phyloP scores from a whole-genome alignment of 2,888 invertebrate genomes.

The Orthonevra nobilis region DNA sequence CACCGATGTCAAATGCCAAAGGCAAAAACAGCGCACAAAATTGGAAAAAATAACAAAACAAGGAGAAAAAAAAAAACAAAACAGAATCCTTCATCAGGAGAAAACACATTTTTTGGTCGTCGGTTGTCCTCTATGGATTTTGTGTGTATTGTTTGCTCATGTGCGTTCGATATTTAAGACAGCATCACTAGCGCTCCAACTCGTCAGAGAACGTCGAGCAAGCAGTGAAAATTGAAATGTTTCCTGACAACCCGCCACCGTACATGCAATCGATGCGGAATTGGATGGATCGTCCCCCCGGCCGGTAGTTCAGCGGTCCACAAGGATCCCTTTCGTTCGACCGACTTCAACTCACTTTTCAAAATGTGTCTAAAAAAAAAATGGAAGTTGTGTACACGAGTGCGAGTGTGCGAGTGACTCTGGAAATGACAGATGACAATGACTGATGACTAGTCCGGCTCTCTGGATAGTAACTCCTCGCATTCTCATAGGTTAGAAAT shows the following conservation, averaged over 20 bases:
- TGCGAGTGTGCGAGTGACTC: slow-evolving; percentile 37
- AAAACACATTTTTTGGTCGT: slow-evolving; percentile 42
- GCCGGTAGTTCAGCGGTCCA: slow-evolving; percentile 27
- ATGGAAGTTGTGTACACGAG: slow-evolving; percentile 17
- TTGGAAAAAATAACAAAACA: slow-evolving; percentile 23
- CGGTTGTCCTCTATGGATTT: slow-evolving; percentile 66
- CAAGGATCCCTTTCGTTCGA: slow-evolving; percentile 3
- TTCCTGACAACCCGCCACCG: slow-evolving; percentile 61
- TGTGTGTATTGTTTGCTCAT: slow-evolving; percentile 32
- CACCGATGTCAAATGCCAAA: slow-evolving; percentile 68
- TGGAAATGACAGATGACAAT: slow-evolving; percentile 69
- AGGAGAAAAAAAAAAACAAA: slow-evolving; percentile 21
- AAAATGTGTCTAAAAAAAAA: slow-evolving; percentile 42
- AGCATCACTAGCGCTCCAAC: slow-evolving; percentile 35
- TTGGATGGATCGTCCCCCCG: slow-evolving; percentile 55
- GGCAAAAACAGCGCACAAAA: slow-evolving; percentile 34
- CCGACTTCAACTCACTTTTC: slow-evolving; percentile 44
- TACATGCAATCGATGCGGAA: slow-evolving; percentile 62
- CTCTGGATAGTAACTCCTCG: slow-evolving; percentile 49
- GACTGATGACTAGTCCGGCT: slow-evolving; percentile 62
- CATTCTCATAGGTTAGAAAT: slow-evolving; percentile 64
- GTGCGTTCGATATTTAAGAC: slow-evolving; percentile 61
- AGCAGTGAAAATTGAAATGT: slow-evolving; percentile 72
- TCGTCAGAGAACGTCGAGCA: slow-evolving; percentile 32
- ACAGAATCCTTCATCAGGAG: slow-evolving; percentile 47